A percentile compares a stretch with the other conserved stretches of the same genome.
Evolutionary conservation across 2,113 vertebrate species (phyloP).

Genomic region (Oreotrochilus melanogaster): DNA sequence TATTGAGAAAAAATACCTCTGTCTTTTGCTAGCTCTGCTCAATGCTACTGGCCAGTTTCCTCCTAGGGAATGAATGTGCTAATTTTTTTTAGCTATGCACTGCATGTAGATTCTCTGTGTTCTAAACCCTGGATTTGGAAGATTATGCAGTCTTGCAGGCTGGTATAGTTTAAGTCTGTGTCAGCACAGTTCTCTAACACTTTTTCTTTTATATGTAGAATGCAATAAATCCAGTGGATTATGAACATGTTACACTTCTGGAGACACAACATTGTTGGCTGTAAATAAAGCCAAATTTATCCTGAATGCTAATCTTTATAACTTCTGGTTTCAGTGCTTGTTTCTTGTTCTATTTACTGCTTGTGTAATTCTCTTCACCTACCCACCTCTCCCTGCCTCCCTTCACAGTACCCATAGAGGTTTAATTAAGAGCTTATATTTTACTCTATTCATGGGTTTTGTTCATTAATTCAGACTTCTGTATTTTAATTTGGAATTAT

Average conservation of each 20-base stretch:
- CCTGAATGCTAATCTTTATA: neutral
- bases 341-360: neutral
- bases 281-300: conserved; percentile 34
- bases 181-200: neutral
- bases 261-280: neutral
- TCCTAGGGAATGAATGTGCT: neutral
- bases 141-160: neutral
- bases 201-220: conserved; percentile 19
- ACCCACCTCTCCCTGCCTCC: neutral
- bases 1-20: neutral
- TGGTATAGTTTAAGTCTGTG: neutral
- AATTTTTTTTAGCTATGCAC: neutral
- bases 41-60: neutral
- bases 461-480: neutral
- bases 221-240: neutral
- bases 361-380: neutral
- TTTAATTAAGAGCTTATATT: neutral
- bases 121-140: conserved; percentile 40
- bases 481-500: neutral
- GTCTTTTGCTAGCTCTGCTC: neutral
- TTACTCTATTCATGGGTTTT: neutral
- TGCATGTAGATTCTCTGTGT: neutral
- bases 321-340: neutral
- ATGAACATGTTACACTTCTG: neutral
- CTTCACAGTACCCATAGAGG: neutral